Percentiles rank a stretch among this genome's conserved stretches.
Evolutionary conservation across 2,113 vertebrate genomes (phyloP).

Genomic region (Cyprinodon brontotheroides): DNA sequence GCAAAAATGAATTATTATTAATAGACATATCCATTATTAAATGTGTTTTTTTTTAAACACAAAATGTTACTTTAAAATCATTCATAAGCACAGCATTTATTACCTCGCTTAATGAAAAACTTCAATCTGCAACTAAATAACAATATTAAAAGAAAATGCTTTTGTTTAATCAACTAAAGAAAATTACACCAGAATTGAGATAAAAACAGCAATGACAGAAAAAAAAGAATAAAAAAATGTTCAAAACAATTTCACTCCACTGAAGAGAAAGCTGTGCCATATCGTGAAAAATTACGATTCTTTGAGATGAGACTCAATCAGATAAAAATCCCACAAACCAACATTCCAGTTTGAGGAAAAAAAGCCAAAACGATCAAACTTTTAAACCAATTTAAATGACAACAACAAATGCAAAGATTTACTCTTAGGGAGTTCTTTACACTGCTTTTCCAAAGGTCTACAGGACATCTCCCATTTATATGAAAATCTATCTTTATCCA

Average conservation of each 20-base stretch:
- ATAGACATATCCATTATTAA: not conserved
- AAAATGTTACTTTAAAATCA: not conserved
- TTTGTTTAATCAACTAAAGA: slow-evolving; percentile 24
- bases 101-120: slow-evolving; percentile 16
- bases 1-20: not conserved
- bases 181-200: slow-evolving; percentile 22
- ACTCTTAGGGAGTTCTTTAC: slow-evolving; percentile 70
- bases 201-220: slow-evolving; percentile 24
- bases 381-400: slow-evolving; percentile 78
- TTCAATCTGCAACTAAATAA: slow-evolving; percentile 42
- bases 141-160: slow-evolving; percentile 12
- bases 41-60: too few species aligned
- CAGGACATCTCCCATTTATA: slow-evolving; percentile 80
- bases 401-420: slow-evolving; percentile 78
- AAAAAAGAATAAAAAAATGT: slow-evolving; percentile 39
- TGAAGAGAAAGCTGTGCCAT: slow-evolving; percentile 65
- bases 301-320: slow-evolving; percentile 73
- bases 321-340: slow-evolving; percentile 76
- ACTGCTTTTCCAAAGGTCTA: slow-evolving; percentile 78
- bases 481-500: slow-evolving; percentile 83
- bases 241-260: slow-evolving; percentile 55
- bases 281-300: slow-evolving; percentile 54
- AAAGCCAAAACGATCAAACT: slow-evolving; percentile 79
- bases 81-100: slow-evolving; percentile 3
- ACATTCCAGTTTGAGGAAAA: slow-evolving; percentile 72